A percentile compares a stretch with the other conserved stretches of the same genome.
These are phyloP conservation scores for Daubentonia madagascariensis DNA, from an alignment of 2,113 vertebrate species.

Conservation along the genomic window DNA sequence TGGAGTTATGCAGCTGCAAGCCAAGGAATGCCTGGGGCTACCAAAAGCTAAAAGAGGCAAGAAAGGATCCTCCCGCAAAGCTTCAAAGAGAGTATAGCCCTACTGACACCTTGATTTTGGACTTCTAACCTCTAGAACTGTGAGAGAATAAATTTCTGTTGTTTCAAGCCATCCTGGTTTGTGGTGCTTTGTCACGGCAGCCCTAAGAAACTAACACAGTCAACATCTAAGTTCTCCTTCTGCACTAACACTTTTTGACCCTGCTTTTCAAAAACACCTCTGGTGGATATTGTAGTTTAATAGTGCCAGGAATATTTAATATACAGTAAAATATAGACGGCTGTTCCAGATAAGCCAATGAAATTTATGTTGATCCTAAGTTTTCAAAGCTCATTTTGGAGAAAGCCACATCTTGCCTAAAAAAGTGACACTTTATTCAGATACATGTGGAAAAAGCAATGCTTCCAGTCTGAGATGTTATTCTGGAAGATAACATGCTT, in stretches of 20 bases:
- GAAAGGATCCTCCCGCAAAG: not conserved
- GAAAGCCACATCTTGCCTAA: not conserved
- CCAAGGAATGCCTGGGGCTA: not conserved
- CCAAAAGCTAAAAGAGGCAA: not conserved
- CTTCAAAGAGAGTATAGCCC: not conserved
- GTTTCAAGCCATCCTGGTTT: not conserved
- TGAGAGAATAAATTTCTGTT: not conserved
- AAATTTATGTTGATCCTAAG: not conserved
- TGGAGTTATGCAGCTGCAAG: not conserved
- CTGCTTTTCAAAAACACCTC: conserved; percentile 14
- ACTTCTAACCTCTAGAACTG: not conserved
- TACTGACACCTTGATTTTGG: not conserved
- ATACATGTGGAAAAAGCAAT: not conserved
- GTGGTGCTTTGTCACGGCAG: not conserved
- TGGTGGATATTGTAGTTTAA: not conserved
- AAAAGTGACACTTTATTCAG: not conserved
- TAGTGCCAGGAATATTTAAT: not conserved
- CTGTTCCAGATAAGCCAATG: not conserved
- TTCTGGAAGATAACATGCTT: not conserved
- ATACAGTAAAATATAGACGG: not conserved
- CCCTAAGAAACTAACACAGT: not conserved
- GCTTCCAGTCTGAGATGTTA: not conserved
- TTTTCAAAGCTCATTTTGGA: conserved; percentile 7
- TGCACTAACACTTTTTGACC: not conserved
- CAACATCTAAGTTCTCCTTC: not conserved